Conservation (phyloP, 2,797 vertebrate genomes). For the Acrossocheilus wenchowensis region DNA sequence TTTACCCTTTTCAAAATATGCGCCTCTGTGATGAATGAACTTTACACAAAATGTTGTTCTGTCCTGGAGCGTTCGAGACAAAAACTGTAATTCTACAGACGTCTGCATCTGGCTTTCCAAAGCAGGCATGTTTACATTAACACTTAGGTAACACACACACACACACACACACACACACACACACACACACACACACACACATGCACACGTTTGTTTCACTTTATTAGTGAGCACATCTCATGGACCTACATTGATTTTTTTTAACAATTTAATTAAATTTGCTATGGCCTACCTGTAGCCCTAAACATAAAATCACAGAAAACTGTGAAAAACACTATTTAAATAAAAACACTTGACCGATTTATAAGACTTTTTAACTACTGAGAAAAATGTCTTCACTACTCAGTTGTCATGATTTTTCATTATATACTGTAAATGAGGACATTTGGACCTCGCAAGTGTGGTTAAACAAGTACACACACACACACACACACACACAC, state of each 20-base stretch:
- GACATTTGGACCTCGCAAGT: no score
- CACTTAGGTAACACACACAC: conserved; percentile 62
- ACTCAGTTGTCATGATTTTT: no score
- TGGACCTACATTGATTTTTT: no score
- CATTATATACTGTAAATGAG: no score
- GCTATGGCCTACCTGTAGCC: not conserved
- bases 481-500: not conserved
- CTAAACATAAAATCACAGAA: not conserved
- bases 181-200: not conserved
- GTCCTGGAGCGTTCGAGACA: conserved; percentile 89
- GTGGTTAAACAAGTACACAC: no score
- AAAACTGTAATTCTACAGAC: conserved; percentile 82
- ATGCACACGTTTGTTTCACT: conserved; percentile 6
- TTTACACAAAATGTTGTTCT: conserved; percentile 97
- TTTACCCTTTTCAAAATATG: conserved; percentile 99
- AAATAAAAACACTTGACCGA: no score
- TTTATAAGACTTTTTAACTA: not conserved
- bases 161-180: conserved; percentile 63
- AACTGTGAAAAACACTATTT: no score
- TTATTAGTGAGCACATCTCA: not conserved
- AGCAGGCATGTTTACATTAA: conserved; percentile 8
- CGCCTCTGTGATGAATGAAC: conserved; percentile 99
- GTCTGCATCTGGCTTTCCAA: conserved; percentile 58
- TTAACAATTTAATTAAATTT: not conserved
- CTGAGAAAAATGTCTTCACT: no score